These are phyloP conservation scores for Molossus molossus DNA, from an alignment of 2,797 vertebrate genomes.

Conservation along the genomic window DNA sequence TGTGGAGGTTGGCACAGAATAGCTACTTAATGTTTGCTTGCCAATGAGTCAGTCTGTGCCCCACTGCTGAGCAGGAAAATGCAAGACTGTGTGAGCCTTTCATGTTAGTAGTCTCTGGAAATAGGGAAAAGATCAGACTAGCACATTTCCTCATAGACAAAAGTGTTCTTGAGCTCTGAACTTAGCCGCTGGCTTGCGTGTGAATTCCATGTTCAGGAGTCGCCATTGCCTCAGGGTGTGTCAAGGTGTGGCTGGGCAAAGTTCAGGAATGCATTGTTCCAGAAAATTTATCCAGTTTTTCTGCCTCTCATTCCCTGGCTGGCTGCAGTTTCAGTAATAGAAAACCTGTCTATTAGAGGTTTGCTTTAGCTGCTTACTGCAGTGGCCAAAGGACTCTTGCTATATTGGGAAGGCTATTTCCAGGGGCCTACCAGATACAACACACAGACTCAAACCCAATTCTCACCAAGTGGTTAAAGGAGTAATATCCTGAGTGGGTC, in stretches of 20 bases:
- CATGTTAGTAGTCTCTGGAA: constrained; percentile 46
- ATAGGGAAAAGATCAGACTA: constrained; percentile 44
- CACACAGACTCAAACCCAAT: background rate
- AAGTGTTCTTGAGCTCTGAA: constrained; percentile 60
- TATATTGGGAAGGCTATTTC: constrained; percentile 18
- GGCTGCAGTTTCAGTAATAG: constrained; percentile 52
- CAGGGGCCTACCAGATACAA: constrained; percentile 14
- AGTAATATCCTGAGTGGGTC: background rate
- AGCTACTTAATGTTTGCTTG: constrained; percentile 48
- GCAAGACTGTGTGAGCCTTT: background rate
- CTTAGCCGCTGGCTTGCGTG: background rate
- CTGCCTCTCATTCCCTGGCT: constrained; percentile 34
- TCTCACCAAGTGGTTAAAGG: constrained; percentile 19
- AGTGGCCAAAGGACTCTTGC: constrained; percentile 11
- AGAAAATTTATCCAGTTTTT: constrained; percentile 65
- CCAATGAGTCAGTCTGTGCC: constrained; percentile 3
- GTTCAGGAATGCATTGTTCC: constrained; percentile 75
- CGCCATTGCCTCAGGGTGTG: constrained; percentile 38
- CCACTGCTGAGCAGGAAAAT: constrained; percentile 31
- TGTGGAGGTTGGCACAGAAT: background rate
- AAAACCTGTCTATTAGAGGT: constrained; percentile 38
- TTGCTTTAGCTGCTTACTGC: constrained; percentile 54
- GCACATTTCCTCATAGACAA: constrained; percentile 55
- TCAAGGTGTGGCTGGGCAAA: constrained; percentile 54
- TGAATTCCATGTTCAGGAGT: constrained; percentile 73